Base-by-base conservation (phyloP, 2,113 vertebrate species). In the Macrotis lagotis region DNA sequence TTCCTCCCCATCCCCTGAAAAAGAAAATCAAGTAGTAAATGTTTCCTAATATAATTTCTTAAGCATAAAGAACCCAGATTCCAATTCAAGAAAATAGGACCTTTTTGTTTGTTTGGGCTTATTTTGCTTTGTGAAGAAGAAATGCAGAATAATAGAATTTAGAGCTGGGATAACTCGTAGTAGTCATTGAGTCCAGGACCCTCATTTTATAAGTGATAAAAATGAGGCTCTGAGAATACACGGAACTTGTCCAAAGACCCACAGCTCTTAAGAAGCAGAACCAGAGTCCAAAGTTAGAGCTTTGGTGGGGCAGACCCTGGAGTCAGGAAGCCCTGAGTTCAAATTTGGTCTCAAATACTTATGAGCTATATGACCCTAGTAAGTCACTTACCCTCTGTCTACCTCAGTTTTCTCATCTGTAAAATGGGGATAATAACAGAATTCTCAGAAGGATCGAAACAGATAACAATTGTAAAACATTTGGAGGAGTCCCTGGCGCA, bases 21-120 rank as follows among this genome's bases (percentile, higher is more conserved):
- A 22, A 44, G 37, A 83, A n/a, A 83, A n/a, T 3, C 37, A 74
- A 74, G 16, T 7, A 83, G 19, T 83, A 22, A 83, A 83, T 44
- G 37, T 50, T 90, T 95, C 31, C 92, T 50, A 95, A 91, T 92
- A 94, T 90, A 24, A 89, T 92, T 96, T 94, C 31, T 48, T 44
- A 91, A 51, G n/a, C 66, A 93, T 26, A 94, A 92, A 88, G 44
- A 91, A 47, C n/a, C 50, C 25, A 50, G 93, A 97, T 92, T 92
- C 48, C 93, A 94, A 93, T 95, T 92, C 93, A 91, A 24, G 31
- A 90, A 50, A 83, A 52, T 89, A 8, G 55, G 91, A 74, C 50
- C 92, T 94, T 94, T 91, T 59, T 37, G 3, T 37, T 66, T 2
- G 19, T 22, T 83, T 83, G n/a, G 16, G 16, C 44, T 83, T 44